These are phyloP conservation scores for Helicolenus hilgendorfi DNA, from an alignment of 2,797 vertebrate genomes.

Conservation along the genomic window DNA sequence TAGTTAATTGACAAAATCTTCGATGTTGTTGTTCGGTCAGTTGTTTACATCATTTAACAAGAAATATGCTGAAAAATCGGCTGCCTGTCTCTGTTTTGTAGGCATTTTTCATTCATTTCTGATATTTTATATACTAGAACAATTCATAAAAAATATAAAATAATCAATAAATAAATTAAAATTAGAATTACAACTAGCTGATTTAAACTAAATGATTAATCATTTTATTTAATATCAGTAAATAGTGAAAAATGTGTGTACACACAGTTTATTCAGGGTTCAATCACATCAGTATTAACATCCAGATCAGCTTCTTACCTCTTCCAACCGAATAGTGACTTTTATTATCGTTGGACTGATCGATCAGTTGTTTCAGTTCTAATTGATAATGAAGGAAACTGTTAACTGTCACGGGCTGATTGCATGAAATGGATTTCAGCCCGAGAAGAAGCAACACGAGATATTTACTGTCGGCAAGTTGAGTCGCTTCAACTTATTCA, in stretches of 20 bases:
- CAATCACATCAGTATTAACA: neutral
- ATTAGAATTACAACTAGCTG: neutral
- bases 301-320: neutral
- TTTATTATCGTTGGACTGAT: neutral
- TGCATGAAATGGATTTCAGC: neutral
- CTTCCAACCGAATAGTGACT: neutral
- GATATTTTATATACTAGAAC: neutral
- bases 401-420: neutral
- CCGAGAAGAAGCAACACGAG: neutral
- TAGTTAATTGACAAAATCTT: neutral
- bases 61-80: neutral
- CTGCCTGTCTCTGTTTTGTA: neutral
- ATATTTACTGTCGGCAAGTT: neutral
- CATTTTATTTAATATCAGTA: neutral
- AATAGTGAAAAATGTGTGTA: neutral
- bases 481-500: neutral
- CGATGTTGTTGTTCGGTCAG: neutral
- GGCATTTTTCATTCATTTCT: neutral
- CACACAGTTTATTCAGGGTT: neutral
- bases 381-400: neutral
- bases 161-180: too few species aligned
- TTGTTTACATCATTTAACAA: neutral
- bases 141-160: neutral
- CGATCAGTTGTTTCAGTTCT: neutral
- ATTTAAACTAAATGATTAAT: neutral